phyloP scores from a whole-genome alignment of 1,140 invertebrate genomes.

The Colletes latitarsis region DNA sequence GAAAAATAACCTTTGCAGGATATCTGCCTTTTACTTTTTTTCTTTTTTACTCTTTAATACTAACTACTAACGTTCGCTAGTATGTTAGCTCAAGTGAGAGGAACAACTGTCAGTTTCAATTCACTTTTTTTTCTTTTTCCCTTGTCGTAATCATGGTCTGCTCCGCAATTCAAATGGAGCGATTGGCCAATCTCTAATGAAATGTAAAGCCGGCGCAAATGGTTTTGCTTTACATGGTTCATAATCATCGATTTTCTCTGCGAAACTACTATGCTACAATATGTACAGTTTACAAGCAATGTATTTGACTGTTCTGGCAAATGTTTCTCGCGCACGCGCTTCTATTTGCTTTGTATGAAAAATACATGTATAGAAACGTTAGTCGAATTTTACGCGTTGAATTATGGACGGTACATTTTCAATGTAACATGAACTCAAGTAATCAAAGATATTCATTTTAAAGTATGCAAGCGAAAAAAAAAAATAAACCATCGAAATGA shows the following conservation, averaged over 20 bases:
- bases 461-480: not conserved
- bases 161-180: constrained; percentile 38
- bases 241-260: constrained; percentile 42
- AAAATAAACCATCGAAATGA: not conserved
- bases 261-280: constrained; percentile 69
- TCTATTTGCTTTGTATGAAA: constrained; percentile 26
- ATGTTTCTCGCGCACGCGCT: constrained; percentile 35
- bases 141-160: constrained; percentile 42
- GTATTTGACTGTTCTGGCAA: constrained; percentile 65
- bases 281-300: constrained; percentile 67
- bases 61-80: constrained; percentile 57
- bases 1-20: constrained; percentile 71
- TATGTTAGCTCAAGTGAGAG: constrained; percentile 60
- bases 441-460: not conserved
- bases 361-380: constrained; percentile 31
- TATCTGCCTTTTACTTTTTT: constrained; percentile 51
- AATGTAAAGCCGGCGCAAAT: constrained; percentile 38
- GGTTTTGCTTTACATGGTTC: constrained; percentile 20
- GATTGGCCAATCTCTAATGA: constrained; percentile 55
- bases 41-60: constrained; percentile 48
- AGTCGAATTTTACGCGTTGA: constrained; percentile 27
- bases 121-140: constrained; percentile 27
- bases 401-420: constrained; percentile 53
- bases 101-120: constrained; percentile 60
- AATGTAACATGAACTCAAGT: constrained; percentile 36